Base-by-base conservation (phyloP, 2,797 vertebrate species). In the Silurus lanzhouensis region DNA sequence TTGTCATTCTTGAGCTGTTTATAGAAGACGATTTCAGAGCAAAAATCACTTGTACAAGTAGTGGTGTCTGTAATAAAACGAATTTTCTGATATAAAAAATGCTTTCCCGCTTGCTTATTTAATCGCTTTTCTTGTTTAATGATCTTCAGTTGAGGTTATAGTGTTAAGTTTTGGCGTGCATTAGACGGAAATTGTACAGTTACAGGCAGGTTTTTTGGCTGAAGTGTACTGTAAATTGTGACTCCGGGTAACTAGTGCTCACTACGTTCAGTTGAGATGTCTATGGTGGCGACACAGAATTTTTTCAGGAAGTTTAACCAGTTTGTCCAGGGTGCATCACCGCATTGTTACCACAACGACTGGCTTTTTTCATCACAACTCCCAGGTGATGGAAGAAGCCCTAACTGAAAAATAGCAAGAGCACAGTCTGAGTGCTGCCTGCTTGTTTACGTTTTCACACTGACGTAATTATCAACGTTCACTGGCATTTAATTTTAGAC, bases 1-100 rank as follows among this genome's bases (percentile, higher is more conserved):
- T 77, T 60, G 27, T 77, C 57, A 38, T 77, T 78, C 57, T 57
- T 78, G 31, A 7, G 19, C 38, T 15, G 20, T 79, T n/a, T 79
- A 46, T n/a, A 22, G 31, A 63, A 46, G 10, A 22, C 20, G 22
- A 25, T 74, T 74, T 27, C n/a, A 57, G 48, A 27, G 2, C 6
- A 6, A 70, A 71, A 71, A 71, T 20, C 7, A 70, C 3, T 46
- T 20, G 27, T 38, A 38, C 38, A 38, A 38, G 38, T 52, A 52
- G 48, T 52, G 48, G 48, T 10, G 48, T 52, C 48, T 52, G 10
- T 52, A 52, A 52, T 52, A 52, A 52, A 52, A 52, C 8, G 1
- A 7, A 7, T 2, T 10, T 52, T 9, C 48, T 52, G 48, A 52
- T 52, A 52, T 52, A 10, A 52, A 52, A 38, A 10, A 52, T 2